phyloP scores from a whole-genome alignment of 2,888 invertebrate genomes.

The Brachycybe producta region DNA sequence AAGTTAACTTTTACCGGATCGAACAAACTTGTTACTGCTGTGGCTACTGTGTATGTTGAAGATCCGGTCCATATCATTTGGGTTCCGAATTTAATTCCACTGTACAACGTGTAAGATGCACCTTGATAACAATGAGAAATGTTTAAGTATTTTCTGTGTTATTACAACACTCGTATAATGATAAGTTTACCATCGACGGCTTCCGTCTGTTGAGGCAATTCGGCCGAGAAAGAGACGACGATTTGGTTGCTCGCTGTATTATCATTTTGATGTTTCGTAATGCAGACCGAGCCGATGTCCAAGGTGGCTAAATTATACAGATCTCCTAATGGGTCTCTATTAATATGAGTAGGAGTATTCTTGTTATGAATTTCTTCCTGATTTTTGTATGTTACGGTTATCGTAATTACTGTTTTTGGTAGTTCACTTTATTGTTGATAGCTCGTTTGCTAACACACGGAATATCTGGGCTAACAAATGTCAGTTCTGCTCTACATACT shows the following conservation, averaged over 20 bases:
- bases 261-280: not conserved
- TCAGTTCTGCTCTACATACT: constrained; percentile 7
- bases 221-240: not conserved
- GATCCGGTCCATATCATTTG: not conserved
- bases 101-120: not conserved
- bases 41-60: not conserved
- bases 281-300: not conserved
- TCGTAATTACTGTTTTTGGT: constrained; percentile 7
- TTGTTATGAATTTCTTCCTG: too few relatives aligned
- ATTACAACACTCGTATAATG: not conserved
- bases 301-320: not conserved
- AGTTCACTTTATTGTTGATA: constrained; percentile 8
- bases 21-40: not conserved
- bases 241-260: not conserved
- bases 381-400: too few relatives aligned
- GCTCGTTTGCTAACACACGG: constrained; percentile 5
- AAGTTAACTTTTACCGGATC: not conserved
- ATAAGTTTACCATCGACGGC: not conserved
- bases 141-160: not conserved
- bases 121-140: not conserved
- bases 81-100: not conserved
- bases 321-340: too few relatives aligned
- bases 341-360: too few relatives aligned
- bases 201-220: not conserved
- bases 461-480: not conserved